phyloP scores from a whole-genome alignment of 2,113 vertebrate species.

The Ophiodon elongatus region DNA sequence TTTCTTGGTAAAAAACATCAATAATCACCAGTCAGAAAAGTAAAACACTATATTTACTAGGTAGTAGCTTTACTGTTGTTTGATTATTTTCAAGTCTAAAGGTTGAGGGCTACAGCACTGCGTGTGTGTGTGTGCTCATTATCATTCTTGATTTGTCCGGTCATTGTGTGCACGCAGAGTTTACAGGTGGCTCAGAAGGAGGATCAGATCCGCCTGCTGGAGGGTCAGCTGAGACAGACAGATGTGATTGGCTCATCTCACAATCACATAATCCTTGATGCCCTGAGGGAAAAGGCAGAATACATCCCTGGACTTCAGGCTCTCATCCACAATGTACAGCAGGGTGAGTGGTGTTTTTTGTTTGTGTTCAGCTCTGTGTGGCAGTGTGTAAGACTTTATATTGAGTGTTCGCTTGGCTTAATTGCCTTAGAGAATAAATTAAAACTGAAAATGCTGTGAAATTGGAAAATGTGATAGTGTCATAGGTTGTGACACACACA shows the following conservation, averaged over 20 bases:
- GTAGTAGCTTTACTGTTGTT: neutral
- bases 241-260: conserved; percentile 90
- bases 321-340: conserved; percentile 93
- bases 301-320: conserved; percentile 93
- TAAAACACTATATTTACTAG: neutral
- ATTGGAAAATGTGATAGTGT: neutral
- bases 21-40: neutral
- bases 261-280: conserved; percentile 93
- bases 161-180: conserved; percentile 80
- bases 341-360: conserved; percentile 83
- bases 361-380: neutral
- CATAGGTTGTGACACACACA: neutral
- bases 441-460: neutral
- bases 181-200: conserved; percentile 97
- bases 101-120: neutral
- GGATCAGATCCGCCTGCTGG: conserved; percentile 93
- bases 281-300: conserved; percentile 94
- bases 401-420: too few species aligned
- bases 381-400: neutral
- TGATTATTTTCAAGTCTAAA: neutral
- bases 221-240: conserved; percentile 92
- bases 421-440: neutral
- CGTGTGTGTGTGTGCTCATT: neutral
- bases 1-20: neutral
- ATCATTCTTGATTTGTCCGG: neutral